A percentile compares a stretch with the other conserved stretches of the same genome.
Conservation (phyloP, 2,113 vertebrate species). For the Machaerirhynchus nigripectus region DNA sequence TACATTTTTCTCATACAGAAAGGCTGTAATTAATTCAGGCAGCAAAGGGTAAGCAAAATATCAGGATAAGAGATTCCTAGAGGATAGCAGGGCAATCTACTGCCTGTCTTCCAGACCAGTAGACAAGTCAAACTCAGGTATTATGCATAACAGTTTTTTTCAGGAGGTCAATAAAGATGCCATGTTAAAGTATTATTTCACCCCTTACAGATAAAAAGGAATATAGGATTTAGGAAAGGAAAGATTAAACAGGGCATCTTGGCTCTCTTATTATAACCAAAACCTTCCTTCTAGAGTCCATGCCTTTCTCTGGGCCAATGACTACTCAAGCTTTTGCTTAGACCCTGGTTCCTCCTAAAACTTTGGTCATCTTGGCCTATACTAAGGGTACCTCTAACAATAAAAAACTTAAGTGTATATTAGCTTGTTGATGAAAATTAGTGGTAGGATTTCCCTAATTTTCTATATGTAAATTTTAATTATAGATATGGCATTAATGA, state of each 20-base stretch:
- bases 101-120: not conserved
- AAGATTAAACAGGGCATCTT: not conserved
- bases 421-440: not conserved
- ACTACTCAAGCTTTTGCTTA: not conserved
- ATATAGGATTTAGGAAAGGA: not conserved
- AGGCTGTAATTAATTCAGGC: not conserved
- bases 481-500: not conserved
- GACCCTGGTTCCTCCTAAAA: not conserved
- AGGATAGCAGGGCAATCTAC: not conserved
- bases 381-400: not conserved
- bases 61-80: not conserved
- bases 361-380: not conserved
- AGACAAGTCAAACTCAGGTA: not conserved
- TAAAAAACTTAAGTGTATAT: not conserved
- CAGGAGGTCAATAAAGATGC: not conserved
- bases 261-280: not conserved
- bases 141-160: not conserved
- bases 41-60: not conserved
- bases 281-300: not conserved
- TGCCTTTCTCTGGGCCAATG: not conserved
- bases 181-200: not conserved
- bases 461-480: not conserved
- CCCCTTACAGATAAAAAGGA: not conserved
- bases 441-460: not conserved
- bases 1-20: not conserved